Conservation (phyloP, 1,140 invertebrate species). For the Bacillus rossius region DNA sequence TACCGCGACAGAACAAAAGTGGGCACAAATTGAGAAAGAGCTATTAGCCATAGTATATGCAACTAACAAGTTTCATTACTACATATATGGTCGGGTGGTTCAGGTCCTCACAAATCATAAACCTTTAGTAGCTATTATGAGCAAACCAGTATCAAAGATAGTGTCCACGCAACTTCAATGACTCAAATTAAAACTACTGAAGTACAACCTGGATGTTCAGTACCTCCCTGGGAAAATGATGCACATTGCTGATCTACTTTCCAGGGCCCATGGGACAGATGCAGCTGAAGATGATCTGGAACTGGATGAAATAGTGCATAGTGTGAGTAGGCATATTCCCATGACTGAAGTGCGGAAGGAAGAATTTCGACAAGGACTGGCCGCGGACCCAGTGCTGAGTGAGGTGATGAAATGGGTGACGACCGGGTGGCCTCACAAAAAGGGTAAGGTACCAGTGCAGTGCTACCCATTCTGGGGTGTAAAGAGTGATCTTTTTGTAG, state of each 20-base stretch:
- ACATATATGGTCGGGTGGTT: slow-evolving; percentile 34
- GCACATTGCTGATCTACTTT: background rate
- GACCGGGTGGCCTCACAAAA: no score
- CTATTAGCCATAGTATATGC: slow-evolving; percentile 19
- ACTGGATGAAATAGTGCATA: background rate
- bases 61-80: slow-evolving; percentile 38
- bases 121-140: slow-evolving; percentile 30
- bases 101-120: slow-evolving; percentile 36
- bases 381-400: background rate
- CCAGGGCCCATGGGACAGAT: background rate
- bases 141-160: slow-evolving; percentile 28
- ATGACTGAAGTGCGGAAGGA: background rate
- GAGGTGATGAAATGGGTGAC: slow-evolving; percentile 6
- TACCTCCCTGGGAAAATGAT: slow-evolving; percentile 21
- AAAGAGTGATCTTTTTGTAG: slow-evolving; percentile 22
- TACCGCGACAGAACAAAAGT: slow-evolving; percentile 13
- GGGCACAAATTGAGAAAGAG: slow-evolving; percentile 14
- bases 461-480: slow-evolving; percentile 19
- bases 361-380: background rate
- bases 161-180: slow-evolving; percentile 33
- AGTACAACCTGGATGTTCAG: slow-evolving; percentile 27
- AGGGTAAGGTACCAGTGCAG: slow-evolving; percentile 17
- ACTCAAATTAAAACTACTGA: slow-evolving; percentile 30
- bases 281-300: background rate
- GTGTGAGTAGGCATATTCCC: background rate